Conservation (phyloP, 2,888 invertebrate species). For the Lasius fuliginosus region DNA sequence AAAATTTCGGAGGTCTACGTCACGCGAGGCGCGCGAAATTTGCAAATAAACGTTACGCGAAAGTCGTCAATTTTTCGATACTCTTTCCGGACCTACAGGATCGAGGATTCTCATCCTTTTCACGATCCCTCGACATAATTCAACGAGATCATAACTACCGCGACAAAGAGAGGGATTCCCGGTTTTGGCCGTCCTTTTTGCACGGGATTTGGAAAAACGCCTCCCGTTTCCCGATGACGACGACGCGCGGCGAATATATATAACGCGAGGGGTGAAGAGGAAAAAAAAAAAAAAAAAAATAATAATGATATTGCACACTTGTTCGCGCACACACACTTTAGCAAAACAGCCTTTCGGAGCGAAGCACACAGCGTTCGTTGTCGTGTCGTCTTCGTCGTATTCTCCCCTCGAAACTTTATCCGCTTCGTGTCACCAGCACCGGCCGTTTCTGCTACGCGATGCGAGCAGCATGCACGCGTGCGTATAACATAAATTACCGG, state of each 20-base stretch:
- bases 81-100: not conserved
- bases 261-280: not conserved
- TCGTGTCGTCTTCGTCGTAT: slow-evolving; percentile 44
- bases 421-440: slow-evolving; percentile 51
- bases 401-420: slow-evolving; percentile 29
- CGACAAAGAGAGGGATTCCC: not conserved
- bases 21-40: not conserved
- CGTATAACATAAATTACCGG: slow-evolving; percentile 66
- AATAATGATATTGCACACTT: slow-evolving; percentile 65
- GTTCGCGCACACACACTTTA: slow-evolving; percentile 66
- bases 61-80: not conserved
- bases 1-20: not conserved
- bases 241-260: not conserved
- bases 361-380: slow-evolving; percentile 65
- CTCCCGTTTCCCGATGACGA: not conserved
- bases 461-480: slow-evolving; percentile 67
- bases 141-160: slow-evolving; percentile 11
- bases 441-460: slow-evolving; percentile 51
- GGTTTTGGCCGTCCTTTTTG: not conserved
- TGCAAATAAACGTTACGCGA: not conserved
- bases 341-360: slow-evolving; percentile 47
- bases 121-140: slow-evolving; percentile 30
- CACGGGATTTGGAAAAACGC: slow-evolving; percentile 8
- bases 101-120: slow-evolving; percentile 9
- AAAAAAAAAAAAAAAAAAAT: slow-evolving; percentile 27